These are phyloP conservation scores for Serrognathus titanus DNA, from an alignment of 2,888 invertebrate genomes.

Conservation along the genomic window DNA sequence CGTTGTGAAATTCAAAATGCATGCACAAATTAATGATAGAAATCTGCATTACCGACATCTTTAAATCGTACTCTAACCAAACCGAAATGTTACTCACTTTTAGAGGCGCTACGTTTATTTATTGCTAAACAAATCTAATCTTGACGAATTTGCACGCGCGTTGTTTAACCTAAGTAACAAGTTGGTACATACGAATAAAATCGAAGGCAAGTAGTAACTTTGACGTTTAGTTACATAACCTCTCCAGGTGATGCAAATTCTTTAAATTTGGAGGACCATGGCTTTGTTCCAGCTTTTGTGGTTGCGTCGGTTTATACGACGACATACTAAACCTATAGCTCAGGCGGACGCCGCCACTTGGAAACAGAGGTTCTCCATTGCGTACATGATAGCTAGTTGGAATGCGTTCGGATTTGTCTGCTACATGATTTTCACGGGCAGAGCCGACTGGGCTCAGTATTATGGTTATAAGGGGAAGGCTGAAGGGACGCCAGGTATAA, in stretches of 20 bases:
- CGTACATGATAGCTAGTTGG: slow-evolving; percentile 67
- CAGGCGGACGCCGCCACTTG: slow-evolving; percentile 55
- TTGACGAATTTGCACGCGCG: too few species aligned
- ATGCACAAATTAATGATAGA: too few species aligned
- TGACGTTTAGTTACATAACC: not conserved
- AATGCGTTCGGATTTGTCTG: slow-evolving; percentile 65
- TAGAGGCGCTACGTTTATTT: too few species aligned
- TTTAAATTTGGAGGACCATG: not conserved
- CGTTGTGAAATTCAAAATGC: too few species aligned
- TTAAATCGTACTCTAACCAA: too few species aligned
- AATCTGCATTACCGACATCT: too few species aligned
- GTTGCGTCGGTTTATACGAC: slow-evolving; percentile 52
- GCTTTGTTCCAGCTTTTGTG: slow-evolving; percentile 33
- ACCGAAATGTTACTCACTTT: too few species aligned
- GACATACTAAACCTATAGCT: slow-evolving; percentile 52
- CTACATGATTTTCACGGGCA: slow-evolving; percentile 59
- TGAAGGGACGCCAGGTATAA: slow-evolving; percentile 58
- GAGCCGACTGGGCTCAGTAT: slow-evolving; percentile 64
- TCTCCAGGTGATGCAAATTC: not conserved
- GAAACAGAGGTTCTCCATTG: slow-evolving; percentile 61
- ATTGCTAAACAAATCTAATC: too few species aligned
- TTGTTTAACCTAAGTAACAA: too few species aligned
- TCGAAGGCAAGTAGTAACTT: too few species aligned
- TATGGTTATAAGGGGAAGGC: slow-evolving; percentile 63
- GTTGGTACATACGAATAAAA: too few species aligned